phyloP scores from a whole-genome alignment of 1,140 invertebrate genomes.

The Bombyx mandarina region DNA sequence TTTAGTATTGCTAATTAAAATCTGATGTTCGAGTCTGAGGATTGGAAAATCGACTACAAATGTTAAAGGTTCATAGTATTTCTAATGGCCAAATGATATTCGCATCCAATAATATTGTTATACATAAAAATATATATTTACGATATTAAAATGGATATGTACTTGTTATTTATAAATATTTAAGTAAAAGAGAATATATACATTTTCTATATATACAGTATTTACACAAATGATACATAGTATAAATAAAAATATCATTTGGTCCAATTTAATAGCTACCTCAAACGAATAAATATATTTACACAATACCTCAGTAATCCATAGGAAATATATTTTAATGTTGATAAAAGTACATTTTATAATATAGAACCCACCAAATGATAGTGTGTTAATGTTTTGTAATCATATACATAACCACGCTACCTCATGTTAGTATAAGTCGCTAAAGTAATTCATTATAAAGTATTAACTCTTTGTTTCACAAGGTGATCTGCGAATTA shows the following conservation, averaged over 20 bases:
- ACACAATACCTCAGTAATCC: conserved; percentile 56
- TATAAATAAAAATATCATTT: too few species aligned
- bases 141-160: too few species aligned
- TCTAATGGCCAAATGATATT: too few species aligned
- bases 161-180: too few species aligned
- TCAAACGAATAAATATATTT: conserved; percentile 44
- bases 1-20: too few species aligned
- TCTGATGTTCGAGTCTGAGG: too few species aligned
- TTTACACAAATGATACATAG: neutral
- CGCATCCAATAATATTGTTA: too few species aligned
- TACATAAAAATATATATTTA: too few species aligned
- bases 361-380: conserved; percentile 64
- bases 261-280: conserved; percentile 32
- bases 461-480: too few species aligned
- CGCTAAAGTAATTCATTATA: conserved; percentile 3
- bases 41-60: too few species aligned
- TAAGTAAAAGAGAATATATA: neutral
- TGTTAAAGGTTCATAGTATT: too few species aligned
- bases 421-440: conserved; percentile 63
- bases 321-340: conserved; percentile 51
- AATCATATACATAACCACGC: conserved; percentile 58
- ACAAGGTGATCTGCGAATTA: too few species aligned
- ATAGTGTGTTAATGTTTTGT: conserved; percentile 48
- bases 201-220: neutral
- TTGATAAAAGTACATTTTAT: conserved; percentile 51